Base-by-base conservation (phyloP, 1,140 invertebrate species). In the Macrostomum lignano region DNA sequence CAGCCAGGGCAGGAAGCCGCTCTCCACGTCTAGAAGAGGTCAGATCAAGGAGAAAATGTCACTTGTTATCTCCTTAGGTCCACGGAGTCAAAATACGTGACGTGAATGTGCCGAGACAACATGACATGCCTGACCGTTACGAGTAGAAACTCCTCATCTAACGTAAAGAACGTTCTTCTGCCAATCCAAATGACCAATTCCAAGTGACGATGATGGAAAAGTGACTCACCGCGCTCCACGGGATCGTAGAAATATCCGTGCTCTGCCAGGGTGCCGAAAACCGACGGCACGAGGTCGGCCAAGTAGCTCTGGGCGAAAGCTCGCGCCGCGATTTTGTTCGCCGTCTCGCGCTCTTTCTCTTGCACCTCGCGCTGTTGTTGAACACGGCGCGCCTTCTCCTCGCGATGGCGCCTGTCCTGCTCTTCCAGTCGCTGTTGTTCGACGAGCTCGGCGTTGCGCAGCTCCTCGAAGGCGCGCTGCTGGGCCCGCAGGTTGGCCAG, bases 231-330 rank as follows among this genome's bases (percentile, higher is more conserved):
- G 58, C 65, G 52, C 48, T 68, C 67, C 35, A 72, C 65, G 28
- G 68, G 66, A 45, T 73, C 70, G 43, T 66, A 53, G 38, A 75
- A 63, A 49, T 70, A 71, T 1, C 73, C 72, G 45, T 71, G 68
- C 42, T 71, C 67, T 39, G 69, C 66, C 19, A 81, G 62, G 22
- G 67, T 70, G 42, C 74, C 71, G 33, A 79, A 65, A 25, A 78
- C 73, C 19, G 67, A 64, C 11, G 77, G 77, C 42, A 82, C 65
- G 42, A 81, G 61, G 46, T 77, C 72, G 13, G 69, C 68, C 42
- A 81, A 67, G 51, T 79, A 75, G 33, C 71, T 73, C 38, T 73
- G 72, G 39, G 77, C 66, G 36, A 81, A 64, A 30, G 72, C 67
- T 11, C 70, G 66, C 1, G 73, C 74, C 2, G 74, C 74, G 22